These are phyloP conservation scores for Melieria picta DNA, from an alignment of 2,888 invertebrate species.

Conservation along the genomic window DNA sequence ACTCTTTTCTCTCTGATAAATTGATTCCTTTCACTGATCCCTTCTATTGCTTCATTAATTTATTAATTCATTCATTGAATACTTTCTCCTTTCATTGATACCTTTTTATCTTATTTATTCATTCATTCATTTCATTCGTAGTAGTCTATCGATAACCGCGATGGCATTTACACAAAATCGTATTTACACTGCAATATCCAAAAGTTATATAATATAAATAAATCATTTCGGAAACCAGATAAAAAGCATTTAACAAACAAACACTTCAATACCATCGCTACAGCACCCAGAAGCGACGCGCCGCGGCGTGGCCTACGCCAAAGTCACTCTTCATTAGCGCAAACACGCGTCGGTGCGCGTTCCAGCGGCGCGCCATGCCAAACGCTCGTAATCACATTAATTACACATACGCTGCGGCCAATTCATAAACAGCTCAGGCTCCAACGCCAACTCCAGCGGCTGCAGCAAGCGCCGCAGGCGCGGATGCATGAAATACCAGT, in stretches of 20 bases:
- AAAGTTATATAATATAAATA: too few relatives aligned
- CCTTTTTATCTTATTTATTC: too few relatives aligned
- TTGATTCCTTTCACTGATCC: too few relatives aligned
- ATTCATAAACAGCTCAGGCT: not conserved
- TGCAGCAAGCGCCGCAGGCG: not conserved
- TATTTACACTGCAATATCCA: not conserved
- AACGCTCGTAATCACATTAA: constrained; percentile 5
- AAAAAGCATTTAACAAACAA: not conserved
- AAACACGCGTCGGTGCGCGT: not conserved
- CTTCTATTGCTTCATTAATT: too few relatives aligned
- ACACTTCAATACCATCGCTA: not conserved
- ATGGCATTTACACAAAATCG: too few relatives aligned
- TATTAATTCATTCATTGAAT: too few relatives aligned
- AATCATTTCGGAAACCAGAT: not conserved
- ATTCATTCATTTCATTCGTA: too few relatives aligned
- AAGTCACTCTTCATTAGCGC: constrained; percentile 19
- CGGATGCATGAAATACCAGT: not conserved
- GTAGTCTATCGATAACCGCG: too few relatives aligned
- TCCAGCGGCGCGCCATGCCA: not conserved
- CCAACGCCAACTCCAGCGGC: not conserved
- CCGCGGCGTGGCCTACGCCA: not conserved
- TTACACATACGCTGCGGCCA: not conserved
- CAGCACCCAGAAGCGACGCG: not conserved
- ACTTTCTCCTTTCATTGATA: too few relatives aligned
- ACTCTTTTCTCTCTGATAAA: too few relatives aligned